These are phyloP conservation scores for Meghimatium bilineatum DNA, from an alignment of 2,888 invertebrate species.

Conservation along the genomic window DNA sequence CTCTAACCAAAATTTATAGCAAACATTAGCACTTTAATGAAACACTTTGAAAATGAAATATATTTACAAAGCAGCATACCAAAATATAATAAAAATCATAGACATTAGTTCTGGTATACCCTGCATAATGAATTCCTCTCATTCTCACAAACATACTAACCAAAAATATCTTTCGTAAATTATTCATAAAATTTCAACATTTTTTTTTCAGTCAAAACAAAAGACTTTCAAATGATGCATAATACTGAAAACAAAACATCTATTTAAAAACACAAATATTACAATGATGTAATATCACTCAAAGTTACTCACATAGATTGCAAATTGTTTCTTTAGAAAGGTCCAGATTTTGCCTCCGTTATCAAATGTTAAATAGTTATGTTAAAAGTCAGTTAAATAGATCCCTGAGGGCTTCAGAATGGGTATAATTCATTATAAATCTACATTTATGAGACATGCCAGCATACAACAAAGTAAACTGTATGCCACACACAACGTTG, in stretches of 20 bases:
- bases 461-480: too few relatives aligned
- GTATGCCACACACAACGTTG: too few relatives aligned
- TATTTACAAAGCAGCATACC: neutral
- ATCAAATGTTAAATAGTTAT: conserved; percentile 1
- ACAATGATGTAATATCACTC: neutral
- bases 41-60: neutral
- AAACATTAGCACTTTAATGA: neutral
- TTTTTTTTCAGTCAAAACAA: neutral
- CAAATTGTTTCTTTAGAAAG: neutral
- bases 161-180: neutral
- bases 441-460: neutral
- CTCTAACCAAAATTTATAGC: neutral
- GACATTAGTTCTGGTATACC: neutral
- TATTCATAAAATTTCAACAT: neutral
- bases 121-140: neutral
- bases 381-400: neutral
- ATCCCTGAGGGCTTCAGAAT: conserved; percentile 9
- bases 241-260: neutral
- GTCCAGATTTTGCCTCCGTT: neutral
- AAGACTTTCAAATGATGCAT: neutral
- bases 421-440: neutral
- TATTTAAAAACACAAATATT: neutral
- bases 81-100: neutral
- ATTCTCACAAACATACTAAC: neutral
- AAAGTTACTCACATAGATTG: neutral